Conservation (phyloP, 2,797 vertebrate species). For the Muscicapa striata region DNA sequence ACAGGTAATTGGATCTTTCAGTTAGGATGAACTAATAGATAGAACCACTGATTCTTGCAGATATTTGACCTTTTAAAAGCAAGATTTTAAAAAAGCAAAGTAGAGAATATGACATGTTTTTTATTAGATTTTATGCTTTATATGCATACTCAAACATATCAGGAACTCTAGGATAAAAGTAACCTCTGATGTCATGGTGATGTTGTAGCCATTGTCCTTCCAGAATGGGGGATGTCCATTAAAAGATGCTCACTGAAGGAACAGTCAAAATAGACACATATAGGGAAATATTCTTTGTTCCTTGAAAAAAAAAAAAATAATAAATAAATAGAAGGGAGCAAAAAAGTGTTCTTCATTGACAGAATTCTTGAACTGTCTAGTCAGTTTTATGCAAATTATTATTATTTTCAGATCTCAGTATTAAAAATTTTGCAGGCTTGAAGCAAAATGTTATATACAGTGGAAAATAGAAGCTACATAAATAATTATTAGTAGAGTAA, state of each 20-base stretch:
- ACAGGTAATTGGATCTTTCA: neutral
- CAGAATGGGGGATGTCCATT: neutral
- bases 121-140: neutral
- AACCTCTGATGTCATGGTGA: neutral
- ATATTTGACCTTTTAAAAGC: neutral
- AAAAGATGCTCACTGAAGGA: neutral
- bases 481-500: slow-evolving; percentile 63
- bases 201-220: neutral
- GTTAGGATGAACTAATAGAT: neutral
- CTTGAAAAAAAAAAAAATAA: neutral
- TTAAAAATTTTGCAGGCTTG: slow-evolving; percentile 2
- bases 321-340: neutral
- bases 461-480: slow-evolving; percentile 52
- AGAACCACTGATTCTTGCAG: neutral
- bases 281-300: neutral
- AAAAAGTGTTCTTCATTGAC: neutral
- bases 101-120: neutral
- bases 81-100: neutral
- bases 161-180: neutral
- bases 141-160: neutral
- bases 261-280: neutral
- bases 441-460: slow-evolving; percentile 19
- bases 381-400: neutral
- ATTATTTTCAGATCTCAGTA: neutral
- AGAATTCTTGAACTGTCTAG: neutral